These are phyloP conservation scores for Dexiosoma caninum DNA, from an alignment of 2,888 invertebrate species.

Conservation along the genomic window DNA sequence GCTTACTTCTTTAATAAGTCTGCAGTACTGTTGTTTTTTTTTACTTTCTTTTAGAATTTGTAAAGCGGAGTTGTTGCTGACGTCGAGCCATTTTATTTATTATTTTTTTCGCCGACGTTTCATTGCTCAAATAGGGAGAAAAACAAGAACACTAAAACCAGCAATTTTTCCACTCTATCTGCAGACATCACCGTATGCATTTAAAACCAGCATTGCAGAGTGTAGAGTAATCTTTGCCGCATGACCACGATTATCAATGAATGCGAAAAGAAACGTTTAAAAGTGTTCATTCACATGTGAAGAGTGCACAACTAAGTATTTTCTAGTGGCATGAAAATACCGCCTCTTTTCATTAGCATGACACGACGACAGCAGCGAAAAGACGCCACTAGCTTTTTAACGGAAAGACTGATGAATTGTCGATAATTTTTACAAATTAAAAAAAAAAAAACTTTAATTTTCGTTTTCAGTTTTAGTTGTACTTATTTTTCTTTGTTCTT, in stretches of 20 bases:
- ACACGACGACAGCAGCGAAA: neutral
- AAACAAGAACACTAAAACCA: too few species aligned
- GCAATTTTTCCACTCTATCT: too few species aligned
- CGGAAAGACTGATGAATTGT: conserved; percentile 20
- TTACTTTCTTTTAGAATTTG: too few species aligned
- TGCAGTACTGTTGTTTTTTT: too few species aligned
- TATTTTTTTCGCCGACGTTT: too few species aligned
- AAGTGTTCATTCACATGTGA: neutral
- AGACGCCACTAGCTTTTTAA: neutral
- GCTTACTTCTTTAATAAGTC: too few species aligned
- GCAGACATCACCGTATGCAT: too few species aligned
- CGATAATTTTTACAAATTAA: conserved; percentile 30
- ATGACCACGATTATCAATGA: conserved; percentile 39
- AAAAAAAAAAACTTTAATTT: neutral
- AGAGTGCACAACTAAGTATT: neutral
- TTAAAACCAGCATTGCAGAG: neutral
- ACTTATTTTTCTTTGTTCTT: neutral
- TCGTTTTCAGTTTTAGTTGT: neutral
- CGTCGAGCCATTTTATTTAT: too few species aligned
- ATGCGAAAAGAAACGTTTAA: conserved; percentile 6
- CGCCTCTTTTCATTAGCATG: conserved; percentile 11
- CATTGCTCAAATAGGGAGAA: too few species aligned
- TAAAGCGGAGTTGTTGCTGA: too few species aligned
- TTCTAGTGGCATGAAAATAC: neutral
- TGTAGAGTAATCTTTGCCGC: conserved; percentile 9